These are phyloP conservation scores for Nothobranchius kuhntae DNA, from an alignment of 2,113 vertebrate species.

Conservation along the genomic window DNA sequence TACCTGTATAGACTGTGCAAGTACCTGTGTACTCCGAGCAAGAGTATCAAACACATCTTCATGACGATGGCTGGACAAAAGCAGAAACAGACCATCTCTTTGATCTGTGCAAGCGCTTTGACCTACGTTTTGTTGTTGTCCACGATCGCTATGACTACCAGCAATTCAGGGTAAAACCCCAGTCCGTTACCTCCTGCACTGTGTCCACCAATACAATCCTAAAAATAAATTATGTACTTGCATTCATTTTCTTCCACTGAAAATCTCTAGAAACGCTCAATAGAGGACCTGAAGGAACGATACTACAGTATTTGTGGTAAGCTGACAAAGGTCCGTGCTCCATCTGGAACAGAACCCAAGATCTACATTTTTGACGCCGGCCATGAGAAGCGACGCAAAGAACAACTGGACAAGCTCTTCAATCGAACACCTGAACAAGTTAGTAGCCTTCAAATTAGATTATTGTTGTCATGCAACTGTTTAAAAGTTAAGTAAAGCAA, in stretches of 20 bases:
- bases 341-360: slow-evolving; percentile 91
- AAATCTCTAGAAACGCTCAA: slow-evolving; percentile 89
- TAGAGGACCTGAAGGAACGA: slow-evolving; percentile 95
- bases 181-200: background rate
- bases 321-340: slow-evolving; percentile 90
- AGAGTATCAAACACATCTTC: slow-evolving; percentile 97
- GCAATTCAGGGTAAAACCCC: slow-evolving; percentile 90
- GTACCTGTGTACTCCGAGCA: slow-evolving; percentile 97
- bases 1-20: slow-evolving; percentile 84
- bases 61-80: slow-evolving; percentile 97
- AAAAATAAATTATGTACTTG: background rate
- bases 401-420: slow-evolving; percentile 95
- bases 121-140: slow-evolving; percentile 93
- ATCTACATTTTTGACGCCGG: slow-evolving; percentile 95
- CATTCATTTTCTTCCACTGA: background rate
- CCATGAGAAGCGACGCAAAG: slow-evolving; percentile 94
- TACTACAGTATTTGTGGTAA: slow-evolving; percentile 97
- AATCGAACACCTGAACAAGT: slow-evolving; percentile 98
- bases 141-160: slow-evolving; percentile 98
- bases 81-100: slow-evolving; percentile 98
- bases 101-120: slow-evolving; percentile 94
- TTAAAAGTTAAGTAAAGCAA: background rate
- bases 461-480: background rate
- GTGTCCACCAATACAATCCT: background rate
- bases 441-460: slow-evolving; percentile 20